Percentiles rank a stretch among this genome's conserved stretches.
Conservation (phyloP, 2,797 vertebrate species). For the Argya squamiceps region DNA sequence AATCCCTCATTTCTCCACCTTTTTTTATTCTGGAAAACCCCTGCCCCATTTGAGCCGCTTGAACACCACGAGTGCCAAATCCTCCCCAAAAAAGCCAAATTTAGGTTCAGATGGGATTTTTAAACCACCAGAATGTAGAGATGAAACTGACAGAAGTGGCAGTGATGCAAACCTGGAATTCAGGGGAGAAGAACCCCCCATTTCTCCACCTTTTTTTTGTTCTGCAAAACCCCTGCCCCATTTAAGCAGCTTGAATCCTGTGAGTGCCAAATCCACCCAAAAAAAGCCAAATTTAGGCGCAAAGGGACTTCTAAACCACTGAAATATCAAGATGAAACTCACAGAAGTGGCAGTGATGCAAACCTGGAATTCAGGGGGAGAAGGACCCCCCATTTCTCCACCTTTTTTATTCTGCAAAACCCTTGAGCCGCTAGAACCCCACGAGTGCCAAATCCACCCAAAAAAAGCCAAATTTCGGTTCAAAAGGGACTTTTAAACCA, state of each 20-base stretch:
- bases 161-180: background rate
- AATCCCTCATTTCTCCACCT: background rate
- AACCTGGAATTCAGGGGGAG: background rate
- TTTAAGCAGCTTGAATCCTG: background rate
- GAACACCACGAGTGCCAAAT: background rate
- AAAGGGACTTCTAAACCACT: background rate
- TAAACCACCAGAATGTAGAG: background rate
- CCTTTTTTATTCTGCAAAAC: background rate
- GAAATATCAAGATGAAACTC: accelerated
- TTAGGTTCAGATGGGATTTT: background rate
- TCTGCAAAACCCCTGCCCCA: background rate
- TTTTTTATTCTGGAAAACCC: background rate
- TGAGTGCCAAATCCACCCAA: accelerated
- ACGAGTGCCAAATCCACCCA: accelerated
- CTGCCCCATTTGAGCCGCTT: background rate
- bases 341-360: background rate
- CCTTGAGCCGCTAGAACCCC: background rate
- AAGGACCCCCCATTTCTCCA: accelerated
- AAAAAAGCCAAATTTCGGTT: background rate
- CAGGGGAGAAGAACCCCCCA: accelerated
- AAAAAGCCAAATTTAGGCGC: background rate
- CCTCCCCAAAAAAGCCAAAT: background rate
- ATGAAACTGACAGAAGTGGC: background rate
- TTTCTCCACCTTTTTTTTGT: background rate
- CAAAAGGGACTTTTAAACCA: background rate